Conservation (phyloP, 92 coral and sea anemone genomes). For the Umimayanthus kanabou region DNA sequence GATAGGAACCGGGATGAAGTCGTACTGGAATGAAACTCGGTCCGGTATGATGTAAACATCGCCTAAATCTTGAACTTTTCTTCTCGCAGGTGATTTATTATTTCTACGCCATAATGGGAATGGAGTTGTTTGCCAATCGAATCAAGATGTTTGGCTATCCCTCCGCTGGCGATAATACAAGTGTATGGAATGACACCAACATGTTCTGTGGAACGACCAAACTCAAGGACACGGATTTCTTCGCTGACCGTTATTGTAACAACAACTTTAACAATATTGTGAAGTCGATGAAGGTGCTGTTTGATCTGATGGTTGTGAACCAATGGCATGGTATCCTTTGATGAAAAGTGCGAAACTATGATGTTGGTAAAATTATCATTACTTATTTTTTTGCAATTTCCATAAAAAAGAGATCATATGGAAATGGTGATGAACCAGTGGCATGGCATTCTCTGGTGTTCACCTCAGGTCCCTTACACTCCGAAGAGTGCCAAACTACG, state of each 20-base stretch:
- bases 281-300: conserved; percentile 81
- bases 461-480: too few relatives aligned
- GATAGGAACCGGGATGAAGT: too few relatives aligned
- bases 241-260: conserved; percentile 81
- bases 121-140: conserved; percentile 83
- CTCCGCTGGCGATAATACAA: conserved; percentile 43
- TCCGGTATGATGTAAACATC: too few relatives aligned
- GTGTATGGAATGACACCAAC: conserved; percentile 38
- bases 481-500: too few relatives aligned
- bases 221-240: conserved; percentile 85
- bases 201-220: conserved; percentile 83
- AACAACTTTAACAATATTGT: conserved; percentile 85
- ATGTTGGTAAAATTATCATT: too few relatives aligned
- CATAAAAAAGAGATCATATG: too few relatives aligned
- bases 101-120: conserved; percentile 84
- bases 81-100: conserved; percentile 75
- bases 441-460: too few relatives aligned
- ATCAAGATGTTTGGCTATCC: conserved; percentile 72
- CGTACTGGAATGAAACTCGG: too few relatives aligned
- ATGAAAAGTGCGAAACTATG: too few relatives aligned
- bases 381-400: too few relatives aligned
- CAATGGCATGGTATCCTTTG: conserved; percentile 99
- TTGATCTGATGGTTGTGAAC: conserved; percentile 92
- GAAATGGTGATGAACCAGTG: too few relatives aligned
- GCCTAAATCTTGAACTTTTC: not conserved